These are phyloP conservation scores for Apus apus DNA, from an alignment of 2,113 vertebrate genomes.

Conservation along the genomic window DNA sequence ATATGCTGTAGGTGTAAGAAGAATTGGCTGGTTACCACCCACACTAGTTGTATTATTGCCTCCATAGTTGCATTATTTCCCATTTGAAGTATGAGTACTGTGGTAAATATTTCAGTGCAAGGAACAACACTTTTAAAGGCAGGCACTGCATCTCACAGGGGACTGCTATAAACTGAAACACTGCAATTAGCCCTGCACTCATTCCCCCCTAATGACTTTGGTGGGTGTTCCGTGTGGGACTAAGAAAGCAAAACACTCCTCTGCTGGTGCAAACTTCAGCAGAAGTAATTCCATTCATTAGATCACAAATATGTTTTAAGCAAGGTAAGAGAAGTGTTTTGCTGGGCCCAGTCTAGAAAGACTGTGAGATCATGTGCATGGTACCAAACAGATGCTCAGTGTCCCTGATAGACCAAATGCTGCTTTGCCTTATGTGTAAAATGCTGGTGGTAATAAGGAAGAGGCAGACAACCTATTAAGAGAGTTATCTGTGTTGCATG, in stretches of 20 bases:
- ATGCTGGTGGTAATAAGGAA: not conserved
- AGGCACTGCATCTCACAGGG: not conserved
- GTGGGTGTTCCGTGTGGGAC: not conserved
- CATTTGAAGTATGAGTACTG: not conserved
- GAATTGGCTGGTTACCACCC: conserved; percentile 41
- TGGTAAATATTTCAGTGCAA: conserved; percentile 27
- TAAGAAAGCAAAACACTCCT: not conserved
- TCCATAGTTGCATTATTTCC: conserved; percentile 38
- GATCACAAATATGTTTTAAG: not conserved
- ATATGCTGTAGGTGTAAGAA: conserved; percentile 26
- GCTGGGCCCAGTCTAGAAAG: not conserved
- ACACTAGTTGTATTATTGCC: conserved; percentile 36
- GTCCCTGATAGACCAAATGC: not conserved
- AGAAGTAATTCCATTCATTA: not conserved
- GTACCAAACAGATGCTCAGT: not conserved
- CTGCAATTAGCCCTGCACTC: conserved; percentile 11
- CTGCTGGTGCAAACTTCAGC: not conserved
- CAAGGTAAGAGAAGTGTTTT: fast-evolving
- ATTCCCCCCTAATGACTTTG: not conserved
- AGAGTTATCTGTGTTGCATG: not conserved
- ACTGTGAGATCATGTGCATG: fast-evolving
- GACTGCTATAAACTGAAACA: not conserved
- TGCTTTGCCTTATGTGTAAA: not conserved
- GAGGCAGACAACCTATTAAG: not conserved
- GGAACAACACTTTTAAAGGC: not conserved